Conservation (phyloP, 2,888 invertebrate species). For the Psylliodes chrysocephalus region DNA sequence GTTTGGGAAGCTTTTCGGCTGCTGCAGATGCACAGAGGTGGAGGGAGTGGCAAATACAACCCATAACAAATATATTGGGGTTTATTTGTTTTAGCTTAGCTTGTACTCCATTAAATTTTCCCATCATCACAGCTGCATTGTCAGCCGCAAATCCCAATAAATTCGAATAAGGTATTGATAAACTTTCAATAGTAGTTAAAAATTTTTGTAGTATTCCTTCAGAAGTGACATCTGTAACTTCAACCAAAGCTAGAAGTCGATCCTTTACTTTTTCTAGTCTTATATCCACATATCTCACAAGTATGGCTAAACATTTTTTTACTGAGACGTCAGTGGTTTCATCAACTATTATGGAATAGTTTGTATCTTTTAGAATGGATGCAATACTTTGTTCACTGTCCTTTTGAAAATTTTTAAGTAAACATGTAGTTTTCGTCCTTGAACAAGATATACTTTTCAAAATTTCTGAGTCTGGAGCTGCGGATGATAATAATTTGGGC, state of each 20-base stretch:
- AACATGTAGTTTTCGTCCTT: background rate
- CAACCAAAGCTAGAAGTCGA: conserved; percentile 22
- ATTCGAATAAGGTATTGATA: background rate
- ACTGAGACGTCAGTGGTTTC: conserved; percentile 34
- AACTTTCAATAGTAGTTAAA: background rate
- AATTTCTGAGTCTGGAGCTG: conserved; percentile 25
- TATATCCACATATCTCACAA: conserved; percentile 29
- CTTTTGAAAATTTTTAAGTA: background rate
- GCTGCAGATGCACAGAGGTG: conserved; percentile 3
- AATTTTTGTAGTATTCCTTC: background rate
- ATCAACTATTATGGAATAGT: conserved; percentile 34
- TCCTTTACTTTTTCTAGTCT: conserved; percentile 11
- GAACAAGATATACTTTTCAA: background rate
- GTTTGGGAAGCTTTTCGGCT: background rate
- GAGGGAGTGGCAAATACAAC: background rate
- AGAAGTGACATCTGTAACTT: too few species aligned
- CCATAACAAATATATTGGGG: background rate
- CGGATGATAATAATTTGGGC: conserved; percentile 21
- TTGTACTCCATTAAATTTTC: background rate
- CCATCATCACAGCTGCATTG: too few species aligned
- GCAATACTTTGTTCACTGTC: background rate
- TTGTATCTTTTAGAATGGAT: background rate
- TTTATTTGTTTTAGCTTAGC: background rate
- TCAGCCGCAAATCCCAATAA: background rate
- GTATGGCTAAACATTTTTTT: conserved; percentile 30